A percentile compares a stretch with the other conserved stretches of the same genome.
These are phyloP conservation scores for Muricea muricata DNA, from an alignment of 92 coral and sea anemone genomes.

Conservation along the genomic window DNA sequence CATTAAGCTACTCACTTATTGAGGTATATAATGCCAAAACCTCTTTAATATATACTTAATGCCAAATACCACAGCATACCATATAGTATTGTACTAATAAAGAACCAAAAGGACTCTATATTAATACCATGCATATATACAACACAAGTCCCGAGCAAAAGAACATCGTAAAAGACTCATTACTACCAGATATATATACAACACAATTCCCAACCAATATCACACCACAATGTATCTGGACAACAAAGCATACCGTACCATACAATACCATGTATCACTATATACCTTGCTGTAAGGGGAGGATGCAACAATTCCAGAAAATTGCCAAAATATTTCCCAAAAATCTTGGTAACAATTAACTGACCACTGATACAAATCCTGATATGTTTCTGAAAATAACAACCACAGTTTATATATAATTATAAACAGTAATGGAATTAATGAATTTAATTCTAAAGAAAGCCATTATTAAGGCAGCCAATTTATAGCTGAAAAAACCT, in stretches of 20 bases:
- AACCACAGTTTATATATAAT: not conserved
- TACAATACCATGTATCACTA: not conserved
- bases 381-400: constrained; percentile 71
- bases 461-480: too few species aligned
- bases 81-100: too few species aligned
- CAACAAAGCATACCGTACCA: not conserved
- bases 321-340: constrained; percentile 92
- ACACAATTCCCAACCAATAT: too few species aligned
- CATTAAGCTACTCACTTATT: too few species aligned
- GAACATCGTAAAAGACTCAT: too few species aligned
- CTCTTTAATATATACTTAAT: not conserved
- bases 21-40: too few species aligned
- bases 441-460: not conserved
- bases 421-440: not conserved
- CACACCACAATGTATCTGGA: not conserved
- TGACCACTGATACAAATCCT: constrained; percentile 90
- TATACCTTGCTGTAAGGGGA: constrained; percentile 83
- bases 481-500: too few species aligned
- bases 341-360: constrained; percentile 68
- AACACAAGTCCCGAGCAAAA: too few species aligned
- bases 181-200: too few species aligned
- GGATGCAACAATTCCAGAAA: constrained; percentile 78
- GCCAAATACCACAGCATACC: too few species aligned
- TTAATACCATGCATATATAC: too few species aligned
- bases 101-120: too few species aligned